phyloP scores from a whole-genome alignment of 2,797 vertebrate genomes.

The Micropoecilia bifurca region DNA sequence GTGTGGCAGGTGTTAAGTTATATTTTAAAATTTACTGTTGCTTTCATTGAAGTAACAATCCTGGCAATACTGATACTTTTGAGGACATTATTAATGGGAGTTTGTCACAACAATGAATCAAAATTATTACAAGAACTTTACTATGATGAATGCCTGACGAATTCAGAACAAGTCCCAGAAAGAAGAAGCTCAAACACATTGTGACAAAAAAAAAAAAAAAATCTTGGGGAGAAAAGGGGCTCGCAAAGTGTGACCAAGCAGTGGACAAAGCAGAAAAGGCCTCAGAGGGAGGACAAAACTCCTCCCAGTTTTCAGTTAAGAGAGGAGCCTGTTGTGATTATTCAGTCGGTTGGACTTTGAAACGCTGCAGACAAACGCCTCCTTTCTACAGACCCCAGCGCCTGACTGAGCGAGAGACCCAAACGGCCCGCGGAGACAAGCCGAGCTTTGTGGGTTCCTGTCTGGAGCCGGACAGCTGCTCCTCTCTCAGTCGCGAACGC shows the following conservation, averaged over 20 bases:
- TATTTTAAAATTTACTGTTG: too few species aligned
- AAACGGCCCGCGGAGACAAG: conserved; percentile 60
- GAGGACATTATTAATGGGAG: too few species aligned
- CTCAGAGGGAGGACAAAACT: conserved; percentile 57
- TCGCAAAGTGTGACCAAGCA: conserved; percentile 64
- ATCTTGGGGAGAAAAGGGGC: background rate
- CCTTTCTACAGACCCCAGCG: conserved; percentile 64
- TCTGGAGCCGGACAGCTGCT: conserved; percentile 76
- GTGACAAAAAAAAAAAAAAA: conserved; percentile 36
- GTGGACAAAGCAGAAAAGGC: conserved; percentile 68
- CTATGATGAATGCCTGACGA: too few species aligned
- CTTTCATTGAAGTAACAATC: too few species aligned
- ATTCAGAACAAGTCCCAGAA: conserved; percentile 35
- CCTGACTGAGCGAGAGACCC: conserved; percentile 46
- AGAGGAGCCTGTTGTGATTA: conserved; percentile 64
- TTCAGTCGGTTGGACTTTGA: conserved; percentile 65
- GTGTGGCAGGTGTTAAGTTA: background rate
- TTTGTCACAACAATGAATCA: too few species aligned
- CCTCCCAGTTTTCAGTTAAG: conserved; percentile 62
- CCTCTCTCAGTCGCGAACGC: conserved; percentile 54
- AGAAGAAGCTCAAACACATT: conserved; percentile 43
- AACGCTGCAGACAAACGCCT: conserved; percentile 68
- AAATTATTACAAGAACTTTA: too few species aligned
- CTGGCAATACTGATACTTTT: too few species aligned
- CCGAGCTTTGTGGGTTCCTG: conserved; percentile 78